A percentile compares a stretch with the other conserved stretches of the same genome.
phyloP scores from a whole-genome alignment of 2,888 invertebrate species.

The Taenaris catops region DNA sequence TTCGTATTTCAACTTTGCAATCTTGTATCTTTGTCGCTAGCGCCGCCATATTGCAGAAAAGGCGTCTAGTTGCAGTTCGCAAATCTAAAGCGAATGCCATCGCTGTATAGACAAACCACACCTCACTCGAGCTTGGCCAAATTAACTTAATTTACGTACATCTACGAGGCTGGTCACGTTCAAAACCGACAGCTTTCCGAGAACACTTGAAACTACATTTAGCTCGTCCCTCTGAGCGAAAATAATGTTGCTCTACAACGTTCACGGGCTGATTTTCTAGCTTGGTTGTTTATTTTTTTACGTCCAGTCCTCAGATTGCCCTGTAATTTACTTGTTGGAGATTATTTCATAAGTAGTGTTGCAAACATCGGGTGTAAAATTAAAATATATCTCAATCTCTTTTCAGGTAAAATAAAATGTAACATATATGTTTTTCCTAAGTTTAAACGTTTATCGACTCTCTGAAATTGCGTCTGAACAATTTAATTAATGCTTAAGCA shows the following conservation, averaged over 20 bases:
- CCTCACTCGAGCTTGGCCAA: slow-evolving; percentile 32
- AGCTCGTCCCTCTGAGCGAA: slow-evolving; percentile 40
- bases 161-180: slow-evolving; percentile 65
- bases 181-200: slow-evolving; percentile 55
- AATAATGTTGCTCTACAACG: slow-evolving; percentile 30
- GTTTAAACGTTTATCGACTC: no score
- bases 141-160: slow-evolving; percentile 66
- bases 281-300: slow-evolving; percentile 23
- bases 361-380: not conserved
- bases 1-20: no score
- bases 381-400: no score
- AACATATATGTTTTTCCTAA: no score
- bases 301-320: not conserved
- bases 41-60: no score
- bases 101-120: slow-evolving; percentile 3
- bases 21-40: no score
- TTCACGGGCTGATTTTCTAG: slow-evolving; percentile 32
- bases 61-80: no score
- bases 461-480: no score
- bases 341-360: not conserved
- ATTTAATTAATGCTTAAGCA: no score
- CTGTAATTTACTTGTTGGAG: slow-evolving; percentile 4
- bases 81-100: slow-evolving; percentile 13
- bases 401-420: no score
- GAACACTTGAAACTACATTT: slow-evolving; percentile 47